These are phyloP conservation scores for Seladonia tumulorum DNA, from an alignment of 2,888 invertebrate genomes.

Conservation along the genomic window DNA sequence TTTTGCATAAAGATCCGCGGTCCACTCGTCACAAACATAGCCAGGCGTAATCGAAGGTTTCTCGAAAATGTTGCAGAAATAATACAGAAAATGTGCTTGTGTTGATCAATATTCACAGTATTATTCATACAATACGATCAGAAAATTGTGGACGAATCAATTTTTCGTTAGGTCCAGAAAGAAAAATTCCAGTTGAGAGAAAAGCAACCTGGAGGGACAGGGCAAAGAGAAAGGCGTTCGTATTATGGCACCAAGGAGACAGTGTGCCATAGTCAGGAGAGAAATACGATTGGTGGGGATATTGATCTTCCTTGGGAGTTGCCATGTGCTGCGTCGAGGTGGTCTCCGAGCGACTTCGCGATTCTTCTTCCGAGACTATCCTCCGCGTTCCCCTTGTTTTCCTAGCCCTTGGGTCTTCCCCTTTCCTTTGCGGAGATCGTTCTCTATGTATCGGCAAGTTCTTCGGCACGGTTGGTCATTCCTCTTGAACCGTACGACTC, in stretches of 20 bases:
- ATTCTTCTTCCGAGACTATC: slow-evolving; percentile 67
- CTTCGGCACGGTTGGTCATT: not conserved
- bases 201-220: not conserved
- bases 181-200: not conserved
- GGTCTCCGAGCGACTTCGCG: slow-evolving; percentile 67
- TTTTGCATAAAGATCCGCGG: not conserved
- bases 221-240: slow-evolving; percentile 39
- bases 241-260: slow-evolving; percentile 61
- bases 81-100: not conserved
- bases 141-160: too few relatives aligned
- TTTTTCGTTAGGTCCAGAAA: too few relatives aligned
- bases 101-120: too few relatives aligned
- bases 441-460: not conserved
- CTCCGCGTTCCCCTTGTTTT: slow-evolving; percentile 30
- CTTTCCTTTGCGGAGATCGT: not conserved
- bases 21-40: not conserved
- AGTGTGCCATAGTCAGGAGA: slow-evolving; percentile 68
- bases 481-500: not conserved
- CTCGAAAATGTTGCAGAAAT: not conserved
- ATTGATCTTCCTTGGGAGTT: slow-evolving; percentile 80
- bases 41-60: not conserved
- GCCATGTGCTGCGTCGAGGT: slow-evolving; percentile 72
- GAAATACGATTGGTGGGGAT: slow-evolving; percentile 79
- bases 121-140: too few relatives aligned
- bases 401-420: slow-evolving; percentile 9